Conservation (phyloP, 1,140 invertebrate species). For the Rhagoletis pomonella region DNA sequence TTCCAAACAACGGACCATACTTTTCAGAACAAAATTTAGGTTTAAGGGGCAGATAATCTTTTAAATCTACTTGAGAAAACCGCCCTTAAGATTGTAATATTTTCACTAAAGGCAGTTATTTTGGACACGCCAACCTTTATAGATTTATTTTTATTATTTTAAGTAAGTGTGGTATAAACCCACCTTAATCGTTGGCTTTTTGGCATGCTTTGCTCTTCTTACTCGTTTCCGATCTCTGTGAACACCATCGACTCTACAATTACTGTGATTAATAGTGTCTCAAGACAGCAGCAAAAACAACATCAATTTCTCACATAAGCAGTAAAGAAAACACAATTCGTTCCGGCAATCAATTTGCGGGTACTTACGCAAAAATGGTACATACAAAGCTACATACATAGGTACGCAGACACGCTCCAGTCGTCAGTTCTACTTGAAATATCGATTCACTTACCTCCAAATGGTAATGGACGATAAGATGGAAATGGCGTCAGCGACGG, state of each 20-base stretch:
- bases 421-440: neutral
- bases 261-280: constrained; percentile 1
- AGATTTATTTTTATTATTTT: too few relatives aligned
- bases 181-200: too few relatives aligned
- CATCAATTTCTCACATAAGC: neutral
- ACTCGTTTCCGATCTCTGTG: neutral
- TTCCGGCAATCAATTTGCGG: constrained; percentile 5
- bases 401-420: neutral
- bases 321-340: neutral
- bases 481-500: neutral
- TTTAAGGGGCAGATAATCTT: too few relatives aligned
- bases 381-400: too few relatives aligned
- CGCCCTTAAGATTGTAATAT: too few relatives aligned
- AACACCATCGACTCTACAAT: neutral
- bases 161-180: too few relatives aligned
- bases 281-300: neutral
- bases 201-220: too few relatives aligned
- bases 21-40: too few relatives aligned
- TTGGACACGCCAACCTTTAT: too few relatives aligned
- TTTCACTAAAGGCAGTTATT: too few relatives aligned
- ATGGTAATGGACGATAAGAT: neutral
- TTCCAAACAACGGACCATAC: too few relatives aligned
- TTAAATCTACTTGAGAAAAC: too few relatives aligned
- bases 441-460: neutral
- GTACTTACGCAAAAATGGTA: neutral